A percentile compares a stretch with the other conserved stretches of the same genome.
Conservation (phyloP, 35 echinoderm and acorn worm genomes). For the Acanthaster planci region DNA sequence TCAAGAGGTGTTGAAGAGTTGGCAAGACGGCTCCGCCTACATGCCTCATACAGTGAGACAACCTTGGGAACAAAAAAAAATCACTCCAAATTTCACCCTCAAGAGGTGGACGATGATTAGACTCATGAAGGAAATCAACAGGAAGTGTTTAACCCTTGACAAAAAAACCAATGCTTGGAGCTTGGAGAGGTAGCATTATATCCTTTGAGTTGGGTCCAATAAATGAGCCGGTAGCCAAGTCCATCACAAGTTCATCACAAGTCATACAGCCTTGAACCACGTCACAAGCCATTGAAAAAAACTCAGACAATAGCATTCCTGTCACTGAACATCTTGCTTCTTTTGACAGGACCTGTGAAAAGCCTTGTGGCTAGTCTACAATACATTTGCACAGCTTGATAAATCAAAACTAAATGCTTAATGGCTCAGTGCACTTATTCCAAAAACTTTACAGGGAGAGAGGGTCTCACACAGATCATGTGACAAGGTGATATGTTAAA, state of each 20-base stretch:
- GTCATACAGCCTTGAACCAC: too few species aligned
- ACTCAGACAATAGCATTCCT: too few species aligned
- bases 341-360: too few species aligned
- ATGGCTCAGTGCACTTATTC: too few species aligned
- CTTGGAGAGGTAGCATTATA: background rate
- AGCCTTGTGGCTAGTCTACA: too few species aligned
- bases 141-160: background rate
- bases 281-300: too few species aligned
- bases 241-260: too few species aligned
- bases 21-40: slow-evolving; percentile 4
- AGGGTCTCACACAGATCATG: too few species aligned
- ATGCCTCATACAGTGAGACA: slow-evolving; percentile 29
- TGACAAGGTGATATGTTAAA: too few species aligned
- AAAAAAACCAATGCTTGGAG: background rate
- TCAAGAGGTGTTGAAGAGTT: slow-evolving; percentile 33
- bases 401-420: background rate
- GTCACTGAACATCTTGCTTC: too few species aligned
- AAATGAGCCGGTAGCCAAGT: background rate
- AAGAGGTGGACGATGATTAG: background rate
- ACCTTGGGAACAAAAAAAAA: slow-evolving; percentile 3
- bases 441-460: too few species aligned
- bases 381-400: too few species aligned
- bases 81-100: background rate
- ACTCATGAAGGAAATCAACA: background rate
- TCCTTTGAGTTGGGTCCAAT: background rate